Conservation (phyloP, 2,113 vertebrate genomes). For the Onychostruthus taczanowskii region DNA sequence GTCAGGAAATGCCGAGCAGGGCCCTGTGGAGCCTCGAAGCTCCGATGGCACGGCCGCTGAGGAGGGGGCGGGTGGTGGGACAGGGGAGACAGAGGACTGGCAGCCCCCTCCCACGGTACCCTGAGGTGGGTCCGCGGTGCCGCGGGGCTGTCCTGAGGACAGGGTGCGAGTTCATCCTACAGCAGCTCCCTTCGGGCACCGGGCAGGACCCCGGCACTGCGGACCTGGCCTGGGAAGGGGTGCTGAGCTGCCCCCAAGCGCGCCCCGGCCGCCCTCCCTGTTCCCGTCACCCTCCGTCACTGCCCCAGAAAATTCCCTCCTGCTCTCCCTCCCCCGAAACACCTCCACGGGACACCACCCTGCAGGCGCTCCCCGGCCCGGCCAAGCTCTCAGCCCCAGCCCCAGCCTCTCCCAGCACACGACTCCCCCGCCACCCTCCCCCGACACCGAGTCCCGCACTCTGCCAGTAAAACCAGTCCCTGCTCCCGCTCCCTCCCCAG, state of each 20-base stretch:
- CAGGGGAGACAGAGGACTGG: neutral
- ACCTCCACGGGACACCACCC: no score
- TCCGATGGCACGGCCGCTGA: fast-evolving
- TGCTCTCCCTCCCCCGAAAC: neutral
- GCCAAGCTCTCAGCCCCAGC: neutral
- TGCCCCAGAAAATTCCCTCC: neutral
- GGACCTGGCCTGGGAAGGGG: neutral
- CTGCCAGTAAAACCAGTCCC: neutral
- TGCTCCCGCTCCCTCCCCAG: neutral
- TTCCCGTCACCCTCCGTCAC: no score
- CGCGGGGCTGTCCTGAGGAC: neutral
- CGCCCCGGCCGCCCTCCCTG: no score
- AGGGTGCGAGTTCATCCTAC: neutral
- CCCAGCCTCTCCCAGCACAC: neutral
- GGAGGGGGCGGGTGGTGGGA: neutral
- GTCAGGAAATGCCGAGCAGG: no score
- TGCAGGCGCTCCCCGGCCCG: neutral
- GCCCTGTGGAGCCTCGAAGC: neutral
- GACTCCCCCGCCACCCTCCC: neutral
- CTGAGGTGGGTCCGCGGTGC: neutral
- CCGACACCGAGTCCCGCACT: neutral
- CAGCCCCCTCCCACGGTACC: neutral
- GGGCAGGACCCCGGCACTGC: neutral
- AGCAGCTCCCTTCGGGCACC: neutral
- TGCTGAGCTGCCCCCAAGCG: no score